These are phyloP conservation scores for Struthio camelus DNA, from an alignment of 2,113 vertebrate genomes.

Conservation along the genomic window DNA sequence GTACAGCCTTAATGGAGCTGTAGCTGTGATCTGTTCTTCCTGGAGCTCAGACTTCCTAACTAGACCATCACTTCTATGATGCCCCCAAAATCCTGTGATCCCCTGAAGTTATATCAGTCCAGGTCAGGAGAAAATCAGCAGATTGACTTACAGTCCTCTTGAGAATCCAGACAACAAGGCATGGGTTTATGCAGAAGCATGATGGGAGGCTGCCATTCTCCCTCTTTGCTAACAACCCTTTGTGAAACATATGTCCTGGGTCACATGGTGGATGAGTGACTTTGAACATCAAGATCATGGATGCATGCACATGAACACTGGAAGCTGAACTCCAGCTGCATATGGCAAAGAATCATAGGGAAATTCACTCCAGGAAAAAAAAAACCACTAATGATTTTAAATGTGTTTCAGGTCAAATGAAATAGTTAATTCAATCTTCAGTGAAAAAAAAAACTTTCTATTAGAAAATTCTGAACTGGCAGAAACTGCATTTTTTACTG, in stretches of 20 bases:
- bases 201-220: not conserved
- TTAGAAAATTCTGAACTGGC: not conserved
- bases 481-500: not conserved
- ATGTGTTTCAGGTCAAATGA: not conserved
- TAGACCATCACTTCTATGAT: not conserved
- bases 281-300: not conserved
- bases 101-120: not conserved
- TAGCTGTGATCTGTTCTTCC: not conserved
- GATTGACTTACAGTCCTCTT: not conserved
- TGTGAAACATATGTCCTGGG: not conserved
- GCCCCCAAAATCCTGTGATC: not conserved
- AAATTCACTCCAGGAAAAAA: not conserved
- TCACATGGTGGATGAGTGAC: rapidly evolving
- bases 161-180: not conserved
- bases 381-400: not conserved
- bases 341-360: not conserved
- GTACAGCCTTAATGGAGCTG: not conserved
- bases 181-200: rapidly evolving
- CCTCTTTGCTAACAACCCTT: not conserved
- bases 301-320: not conserved
- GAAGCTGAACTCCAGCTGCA: not conserved
- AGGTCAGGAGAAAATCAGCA: not conserved
- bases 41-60: not conserved
- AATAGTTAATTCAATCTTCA: not conserved
- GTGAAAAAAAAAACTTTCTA: not conserved